These are phyloP conservation scores for Orthonychiurus folsomi DNA, from an alignment of 2,888 invertebrate species.

Conservation along the genomic window DNA sequence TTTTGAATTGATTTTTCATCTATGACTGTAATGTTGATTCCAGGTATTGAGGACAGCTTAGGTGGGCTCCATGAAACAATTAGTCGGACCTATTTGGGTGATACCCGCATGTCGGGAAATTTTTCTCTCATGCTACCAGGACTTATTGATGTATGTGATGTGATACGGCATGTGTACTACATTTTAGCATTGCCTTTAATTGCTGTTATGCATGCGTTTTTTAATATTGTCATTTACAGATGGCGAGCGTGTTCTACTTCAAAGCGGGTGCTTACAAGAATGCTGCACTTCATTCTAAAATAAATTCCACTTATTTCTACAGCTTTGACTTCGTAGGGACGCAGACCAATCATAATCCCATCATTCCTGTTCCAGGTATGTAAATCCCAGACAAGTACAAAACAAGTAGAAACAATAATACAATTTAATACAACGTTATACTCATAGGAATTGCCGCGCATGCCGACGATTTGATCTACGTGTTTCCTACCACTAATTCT, in stretches of 20 bases:
- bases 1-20: too few relatives aligned
- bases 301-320: constrained; percentile 21
- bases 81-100: constrained; percentile 16
- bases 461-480: constrained; percentile 15
- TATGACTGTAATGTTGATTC: too few relatives aligned
- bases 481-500: constrained; percentile 12
- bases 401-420: not conserved
- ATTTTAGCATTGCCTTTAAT: not conserved
- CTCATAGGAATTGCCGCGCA: constrained; percentile 12
- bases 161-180: not conserved
- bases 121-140: constrained; percentile 24
- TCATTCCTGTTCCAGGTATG: constrained; percentile 7
- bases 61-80: constrained; percentile 13
- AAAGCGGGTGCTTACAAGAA: constrained; percentile 20
- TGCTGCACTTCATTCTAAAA: constrained; percentile 16
- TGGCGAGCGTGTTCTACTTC: constrained; percentile 19
- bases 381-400: not conserved
- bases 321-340: constrained; percentile 21
- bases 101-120: constrained; percentile 15
- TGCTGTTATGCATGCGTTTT: not conserved
- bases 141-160: constrained; percentile 17
- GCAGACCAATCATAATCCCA: not conserved
- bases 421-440: not conserved
- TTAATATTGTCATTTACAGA: constrained; percentile 13
- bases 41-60: constrained; percentile 11